Percentiles rank a stretch among this genome's conserved stretches.
phyloP scores from a whole-genome alignment of 2,113 vertebrate species.

The Nothocercus nigrocapillus region DNA sequence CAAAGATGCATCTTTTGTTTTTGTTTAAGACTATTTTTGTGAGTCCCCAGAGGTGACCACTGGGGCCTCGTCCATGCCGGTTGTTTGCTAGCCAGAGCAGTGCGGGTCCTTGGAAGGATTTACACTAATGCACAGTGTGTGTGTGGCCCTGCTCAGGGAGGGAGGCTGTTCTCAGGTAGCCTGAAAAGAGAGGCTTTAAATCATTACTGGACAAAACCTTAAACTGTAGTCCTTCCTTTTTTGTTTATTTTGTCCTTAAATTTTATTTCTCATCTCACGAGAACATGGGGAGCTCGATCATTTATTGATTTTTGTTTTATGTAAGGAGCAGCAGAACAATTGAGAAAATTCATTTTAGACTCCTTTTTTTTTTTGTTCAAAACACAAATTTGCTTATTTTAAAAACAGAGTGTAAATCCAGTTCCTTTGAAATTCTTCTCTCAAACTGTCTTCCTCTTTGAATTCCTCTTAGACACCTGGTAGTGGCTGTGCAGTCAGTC shows the following conservation, averaged over 20 bases:
- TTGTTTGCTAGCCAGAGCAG: accelerated
- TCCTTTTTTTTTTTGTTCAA: neutral
- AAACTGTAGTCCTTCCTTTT: neutral
- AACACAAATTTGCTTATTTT: neutral
- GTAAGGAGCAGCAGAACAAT: neutral
- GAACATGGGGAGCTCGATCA: neutral
- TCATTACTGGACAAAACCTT: neutral
- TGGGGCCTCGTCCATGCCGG: accelerated
- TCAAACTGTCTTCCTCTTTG: neutral
- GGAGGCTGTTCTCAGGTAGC: neutral
- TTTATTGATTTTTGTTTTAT: neutral
- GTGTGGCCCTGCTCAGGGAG: neutral
- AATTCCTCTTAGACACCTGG: neutral
- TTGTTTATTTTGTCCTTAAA: neutral
- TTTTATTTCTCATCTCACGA: neutral
- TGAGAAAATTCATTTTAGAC: neutral
- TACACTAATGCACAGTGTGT: accelerated
- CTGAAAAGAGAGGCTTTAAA: neutral
- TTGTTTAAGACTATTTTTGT: neutral
- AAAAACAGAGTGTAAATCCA: neutral
- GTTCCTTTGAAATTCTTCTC: neutral
- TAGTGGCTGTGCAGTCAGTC: neutral
- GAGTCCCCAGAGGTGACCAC: too few relatives aligned
- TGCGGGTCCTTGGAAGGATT: accelerated
- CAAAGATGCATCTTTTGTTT: neutral